Evolutionary conservation across 2,797 vertebrate genomes (phyloP).

Genomic region (Pangasius mekongensis): DNA sequence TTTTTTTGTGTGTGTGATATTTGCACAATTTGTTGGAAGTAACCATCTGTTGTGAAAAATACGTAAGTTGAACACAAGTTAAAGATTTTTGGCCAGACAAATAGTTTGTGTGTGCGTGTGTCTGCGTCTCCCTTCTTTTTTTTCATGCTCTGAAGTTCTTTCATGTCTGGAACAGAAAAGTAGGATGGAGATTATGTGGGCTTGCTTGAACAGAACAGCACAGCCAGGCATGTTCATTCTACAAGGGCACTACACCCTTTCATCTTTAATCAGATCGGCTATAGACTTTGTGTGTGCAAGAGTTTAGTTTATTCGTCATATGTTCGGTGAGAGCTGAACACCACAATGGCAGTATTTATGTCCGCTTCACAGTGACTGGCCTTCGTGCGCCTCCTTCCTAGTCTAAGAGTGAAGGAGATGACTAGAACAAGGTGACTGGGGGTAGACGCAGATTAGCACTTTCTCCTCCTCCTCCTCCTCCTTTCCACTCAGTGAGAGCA

Average conservation of each 20-base stretch:
- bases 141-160: not conserved
- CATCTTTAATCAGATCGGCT: not conserved
- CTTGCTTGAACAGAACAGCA: not conserved
- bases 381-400: not conserved
- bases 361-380: not conserved
- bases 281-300: not conserved
- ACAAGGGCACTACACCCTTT: not conserved
- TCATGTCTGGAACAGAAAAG: constrained; percentile 25
- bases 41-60: not conserved
- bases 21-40: not conserved
- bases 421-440: not conserved
- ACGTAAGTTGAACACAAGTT: not conserved
- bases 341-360: not conserved
- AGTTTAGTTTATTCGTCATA: not conserved
- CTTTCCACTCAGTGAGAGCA: not conserved
- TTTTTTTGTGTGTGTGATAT: not conserved
- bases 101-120: not conserved
- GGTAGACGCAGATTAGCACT: not conserved
- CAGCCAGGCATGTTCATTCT: not conserved
- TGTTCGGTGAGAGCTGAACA: not conserved
- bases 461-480: not conserved
- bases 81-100: not conserved
- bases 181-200: not conserved
- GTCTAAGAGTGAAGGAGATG: not conserved
- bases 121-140: not conserved